Conservation (phyloP, 2,113 vertebrate species). For the Sula dactylatra region DNA sequence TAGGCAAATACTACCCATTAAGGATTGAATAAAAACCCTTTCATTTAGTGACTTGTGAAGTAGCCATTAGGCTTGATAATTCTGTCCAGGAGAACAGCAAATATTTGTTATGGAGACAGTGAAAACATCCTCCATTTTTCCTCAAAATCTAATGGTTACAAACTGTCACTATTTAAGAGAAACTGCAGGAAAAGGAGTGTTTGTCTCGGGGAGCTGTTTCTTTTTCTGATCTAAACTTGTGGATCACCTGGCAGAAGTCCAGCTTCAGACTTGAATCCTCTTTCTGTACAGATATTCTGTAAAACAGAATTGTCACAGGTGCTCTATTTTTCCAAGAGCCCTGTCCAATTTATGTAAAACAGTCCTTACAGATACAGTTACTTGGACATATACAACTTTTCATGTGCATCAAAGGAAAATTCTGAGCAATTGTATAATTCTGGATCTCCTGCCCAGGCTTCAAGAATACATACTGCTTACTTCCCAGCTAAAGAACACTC, state of each 20-base stretch:
- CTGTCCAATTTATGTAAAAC: neutral
- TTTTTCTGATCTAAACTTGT: neutral
- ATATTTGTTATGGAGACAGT: neutral
- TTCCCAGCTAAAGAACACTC: neutral
- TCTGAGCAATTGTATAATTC: neutral
- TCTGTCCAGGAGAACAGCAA: neutral
- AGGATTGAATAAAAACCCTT: neutral
- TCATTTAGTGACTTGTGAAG: neutral
- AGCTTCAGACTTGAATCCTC: neutral
- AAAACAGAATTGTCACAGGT: neutral
- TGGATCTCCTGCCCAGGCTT: neutral
- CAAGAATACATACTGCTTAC: neutral
- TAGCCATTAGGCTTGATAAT: neutral
- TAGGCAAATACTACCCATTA: neutral
- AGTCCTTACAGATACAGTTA: neutral
- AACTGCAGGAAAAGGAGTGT: neutral
- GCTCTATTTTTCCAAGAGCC: neutral
- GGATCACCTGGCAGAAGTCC: neutral
- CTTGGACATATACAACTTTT: neutral
- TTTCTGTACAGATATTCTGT: neutral
- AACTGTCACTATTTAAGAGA: neutral
- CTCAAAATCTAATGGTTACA: neutral
- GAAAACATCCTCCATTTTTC: neutral
- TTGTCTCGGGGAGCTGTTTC: neutral
- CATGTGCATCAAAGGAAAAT: neutral